phyloP scores from a whole-genome alignment of 2,797 vertebrate species.

The Enteromius fasciolatus region DNA sequence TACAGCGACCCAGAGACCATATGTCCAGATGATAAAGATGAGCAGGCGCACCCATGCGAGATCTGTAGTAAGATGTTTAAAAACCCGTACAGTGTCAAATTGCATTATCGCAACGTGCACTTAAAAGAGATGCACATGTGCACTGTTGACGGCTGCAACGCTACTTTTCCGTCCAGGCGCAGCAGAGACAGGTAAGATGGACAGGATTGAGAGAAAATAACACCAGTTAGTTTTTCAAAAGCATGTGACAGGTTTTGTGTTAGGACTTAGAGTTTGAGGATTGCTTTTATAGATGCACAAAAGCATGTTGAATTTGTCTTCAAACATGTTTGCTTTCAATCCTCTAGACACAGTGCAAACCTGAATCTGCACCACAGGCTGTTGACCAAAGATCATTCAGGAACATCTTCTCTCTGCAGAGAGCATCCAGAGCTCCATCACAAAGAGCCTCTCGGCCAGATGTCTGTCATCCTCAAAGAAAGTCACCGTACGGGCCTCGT shows the following conservation, averaged over 20 bases:
- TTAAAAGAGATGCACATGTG: slow-evolving; percentile 92
- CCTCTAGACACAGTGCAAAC: slow-evolving; percentile 92
- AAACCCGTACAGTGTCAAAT: slow-evolving; percentile 90
- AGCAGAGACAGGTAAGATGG: slow-evolving; percentile 94
- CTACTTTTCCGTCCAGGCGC: slow-evolving; percentile 90
- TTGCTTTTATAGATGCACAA: neutral
- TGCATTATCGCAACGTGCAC: slow-evolving; percentile 93
- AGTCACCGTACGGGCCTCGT: slow-evolving; percentile 88
- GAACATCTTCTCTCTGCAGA: slow-evolving; percentile 75
- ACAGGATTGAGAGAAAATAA: neutral
- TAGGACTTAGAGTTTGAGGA: neutral
- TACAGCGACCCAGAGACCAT: slow-evolving; percentile 68
- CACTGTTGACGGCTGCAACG: slow-evolving; percentile 90
- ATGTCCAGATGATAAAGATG: slow-evolving; percentile 72
- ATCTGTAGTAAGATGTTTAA: slow-evolving; percentile 95
- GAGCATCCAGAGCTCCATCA: slow-evolving; percentile 80
- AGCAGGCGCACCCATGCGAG: slow-evolving; percentile 86
- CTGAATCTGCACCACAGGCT: slow-evolving; percentile 93
- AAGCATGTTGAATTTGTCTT: slow-evolving; percentile 1
- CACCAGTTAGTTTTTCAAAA: neutral
- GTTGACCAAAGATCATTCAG: slow-evolving; percentile 86
- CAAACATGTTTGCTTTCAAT: slow-evolving; percentile 31
- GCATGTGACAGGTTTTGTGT: neutral
- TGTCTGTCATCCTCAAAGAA: slow-evolving; percentile 91
- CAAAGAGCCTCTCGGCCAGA: slow-evolving; percentile 79